Conservation (phyloP, 2,797 vertebrate species). For the Manis pentadactyla region DNA sequence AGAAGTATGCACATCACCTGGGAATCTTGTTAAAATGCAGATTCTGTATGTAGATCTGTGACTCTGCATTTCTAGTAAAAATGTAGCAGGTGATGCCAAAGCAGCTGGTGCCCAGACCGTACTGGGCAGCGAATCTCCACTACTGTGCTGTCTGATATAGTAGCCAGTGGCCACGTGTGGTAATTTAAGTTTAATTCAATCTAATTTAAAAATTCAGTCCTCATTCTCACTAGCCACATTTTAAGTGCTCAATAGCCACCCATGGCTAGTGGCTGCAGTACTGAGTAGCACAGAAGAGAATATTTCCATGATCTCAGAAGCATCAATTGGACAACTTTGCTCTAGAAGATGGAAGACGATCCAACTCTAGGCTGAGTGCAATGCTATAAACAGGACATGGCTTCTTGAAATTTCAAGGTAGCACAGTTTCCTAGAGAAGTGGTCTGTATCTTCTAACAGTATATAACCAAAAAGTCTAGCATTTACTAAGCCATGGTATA, state of each 20-base stretch:
- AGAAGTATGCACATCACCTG: not conserved
- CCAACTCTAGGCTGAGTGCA: not conserved
- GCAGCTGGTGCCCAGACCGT: not conserved
- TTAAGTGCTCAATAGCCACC: not conserved
- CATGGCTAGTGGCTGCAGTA: not conserved
- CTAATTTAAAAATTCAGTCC: not conserved
- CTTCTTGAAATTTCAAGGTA: not conserved
- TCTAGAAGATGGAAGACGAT: not conserved
- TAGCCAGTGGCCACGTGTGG: not conserved
- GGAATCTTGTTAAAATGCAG: not conserved
- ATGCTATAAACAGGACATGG: not conserved
- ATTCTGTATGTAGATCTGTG: not conserved
- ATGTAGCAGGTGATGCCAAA: not conserved
- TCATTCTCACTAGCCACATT: not conserved
- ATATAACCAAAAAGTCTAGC: not conserved
- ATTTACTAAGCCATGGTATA: not conserved
- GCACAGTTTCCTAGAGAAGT: not conserved
- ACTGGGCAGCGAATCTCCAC: not conserved
- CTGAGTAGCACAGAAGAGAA: not conserved
- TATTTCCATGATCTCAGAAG: not conserved
- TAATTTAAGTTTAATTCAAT: not conserved
- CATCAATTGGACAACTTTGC: not conserved
- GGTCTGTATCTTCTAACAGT: not conserved
- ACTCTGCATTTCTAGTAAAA: not conserved
- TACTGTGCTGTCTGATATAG: not conserved